Percentiles rank a stretch among this genome's conserved stretches.
phyloP scores from a whole-genome alignment of 2,888 invertebrate species.

The Pristionchus japonicus region DNA sequence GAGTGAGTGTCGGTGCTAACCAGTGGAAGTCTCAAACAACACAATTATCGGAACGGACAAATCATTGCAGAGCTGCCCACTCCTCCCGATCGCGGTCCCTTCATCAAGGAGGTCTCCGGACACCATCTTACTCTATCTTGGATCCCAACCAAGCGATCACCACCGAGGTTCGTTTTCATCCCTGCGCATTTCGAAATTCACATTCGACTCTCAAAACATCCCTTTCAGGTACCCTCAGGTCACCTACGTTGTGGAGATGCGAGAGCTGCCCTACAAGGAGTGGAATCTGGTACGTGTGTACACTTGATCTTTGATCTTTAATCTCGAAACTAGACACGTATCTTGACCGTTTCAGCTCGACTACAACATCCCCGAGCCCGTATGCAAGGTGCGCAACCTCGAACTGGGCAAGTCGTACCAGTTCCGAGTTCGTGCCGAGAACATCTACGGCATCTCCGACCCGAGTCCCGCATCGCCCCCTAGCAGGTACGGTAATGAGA shows the following conservation, averaged over 20 bases:
- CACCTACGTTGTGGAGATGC: conserved; percentile 94
- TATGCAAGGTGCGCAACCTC: conserved; percentile 89
- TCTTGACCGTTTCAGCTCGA: conserved; percentile 67
- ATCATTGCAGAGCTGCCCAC: conserved; percentile 83
- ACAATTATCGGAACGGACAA: conserved; percentile 38
- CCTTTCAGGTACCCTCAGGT: conserved; percentile 83
- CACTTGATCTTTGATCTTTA: not conserved
- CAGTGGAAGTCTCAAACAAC: not conserved
- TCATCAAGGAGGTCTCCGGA: conserved; percentile 92
- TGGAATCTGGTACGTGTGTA: conserved; percentile 90
- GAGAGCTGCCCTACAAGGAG: conserved; percentile 90
- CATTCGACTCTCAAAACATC: not conserved
- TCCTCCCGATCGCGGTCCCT: conserved; percentile 90
- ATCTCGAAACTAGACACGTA: not conserved
- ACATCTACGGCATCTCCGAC: conserved; percentile 95
- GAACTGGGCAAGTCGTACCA: conserved; percentile 94
- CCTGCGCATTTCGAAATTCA: not conserved
- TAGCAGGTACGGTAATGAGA: conserved; percentile 57
- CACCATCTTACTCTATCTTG: conserved; percentile 90
- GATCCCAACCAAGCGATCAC: conserved; percentile 91
- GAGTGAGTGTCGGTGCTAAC: conserved; percentile 50
- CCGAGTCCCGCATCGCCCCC: conserved; percentile 88
- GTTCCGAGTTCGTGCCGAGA: conserved; percentile 94
- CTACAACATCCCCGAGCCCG: conserved; percentile 85
- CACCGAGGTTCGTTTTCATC: conserved; percentile 78